These are phyloP conservation scores for Dimorphilus gyrociliatus DNA, from an alignment of 2,888 invertebrate genomes.

Conservation along the genomic window DNA sequence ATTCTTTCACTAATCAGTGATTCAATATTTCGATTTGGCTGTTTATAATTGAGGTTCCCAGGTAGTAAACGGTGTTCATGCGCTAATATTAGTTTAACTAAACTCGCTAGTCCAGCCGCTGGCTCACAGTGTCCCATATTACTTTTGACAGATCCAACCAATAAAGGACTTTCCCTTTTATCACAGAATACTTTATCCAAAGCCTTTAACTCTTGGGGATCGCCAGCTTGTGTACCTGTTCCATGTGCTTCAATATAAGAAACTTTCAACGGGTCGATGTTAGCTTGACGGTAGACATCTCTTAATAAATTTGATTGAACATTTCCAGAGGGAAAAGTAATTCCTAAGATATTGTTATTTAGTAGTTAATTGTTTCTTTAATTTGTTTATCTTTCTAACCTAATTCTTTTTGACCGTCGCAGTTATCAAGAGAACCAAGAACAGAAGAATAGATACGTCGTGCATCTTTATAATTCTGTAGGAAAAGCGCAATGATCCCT, in stretches of 20 bases:
- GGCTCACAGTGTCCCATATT: constrained; percentile 96
- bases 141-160: constrained; percentile 85
- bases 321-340: neutral
- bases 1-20: constrained; percentile 66
- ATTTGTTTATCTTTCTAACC: constrained; percentile 1
- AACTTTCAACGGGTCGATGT: neutral
- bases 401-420: constrained; percentile 2
- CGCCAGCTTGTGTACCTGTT: neutral
- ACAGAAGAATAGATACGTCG: neutral
- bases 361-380: neutral
- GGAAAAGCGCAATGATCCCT: constrained; percentile 1
- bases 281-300: neutral
- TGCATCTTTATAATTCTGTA: neutral
- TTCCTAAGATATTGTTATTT: neutral
- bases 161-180: constrained; percentile 45
- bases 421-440: neutral
- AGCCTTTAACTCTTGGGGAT: constrained; percentile 59
- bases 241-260: neutral
- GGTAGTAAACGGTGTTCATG: constrained; percentile 15
- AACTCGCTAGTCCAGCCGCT: constrained; percentile 21
- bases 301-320: neutral
- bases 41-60: constrained; percentile 65
- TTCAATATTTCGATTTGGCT: constrained; percentile 69
- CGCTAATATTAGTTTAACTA: constrained; percentile 15
- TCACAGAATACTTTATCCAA: constrained; percentile 49